Evolutionary conservation across 2,797 vertebrate species (phyloP).

Genomic region (Sylvilagus floridanus): DNA sequence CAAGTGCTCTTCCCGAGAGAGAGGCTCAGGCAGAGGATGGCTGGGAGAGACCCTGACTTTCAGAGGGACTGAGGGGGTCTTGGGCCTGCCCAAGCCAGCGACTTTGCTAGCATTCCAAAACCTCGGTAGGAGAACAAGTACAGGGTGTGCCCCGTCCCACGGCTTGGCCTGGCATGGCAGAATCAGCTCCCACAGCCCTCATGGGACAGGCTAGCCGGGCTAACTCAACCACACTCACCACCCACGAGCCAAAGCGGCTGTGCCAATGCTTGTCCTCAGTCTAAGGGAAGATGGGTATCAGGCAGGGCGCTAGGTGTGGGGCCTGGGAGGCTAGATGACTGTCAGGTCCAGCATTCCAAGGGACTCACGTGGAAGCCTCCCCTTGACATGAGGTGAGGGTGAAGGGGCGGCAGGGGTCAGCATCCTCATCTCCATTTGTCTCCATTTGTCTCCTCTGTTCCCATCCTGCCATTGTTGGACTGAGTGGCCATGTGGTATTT

Average conservation of each 20-base stretch:
- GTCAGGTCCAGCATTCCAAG: not conserved
- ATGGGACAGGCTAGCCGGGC: not conserved
- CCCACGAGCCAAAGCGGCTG: not conserved
- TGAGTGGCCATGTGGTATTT: not conserved
- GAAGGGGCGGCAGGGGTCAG: not conserved
- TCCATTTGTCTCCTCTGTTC: not conserved
- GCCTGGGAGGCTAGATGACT: not conserved
- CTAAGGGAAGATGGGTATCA: not conserved
- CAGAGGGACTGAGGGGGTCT: not conserved
- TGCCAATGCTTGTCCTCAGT: fast-evolving
- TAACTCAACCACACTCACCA: fast-evolving
- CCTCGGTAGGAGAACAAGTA: not conserved
- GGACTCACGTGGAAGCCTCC: not conserved
- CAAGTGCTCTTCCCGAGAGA: not conserved
- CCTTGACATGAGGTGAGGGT: fast-evolving
- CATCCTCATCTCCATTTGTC: not conserved
- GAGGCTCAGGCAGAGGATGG: not conserved
- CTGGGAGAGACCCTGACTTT: not conserved
- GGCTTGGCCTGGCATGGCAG: not conserved
- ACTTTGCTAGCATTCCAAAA: not conserved
- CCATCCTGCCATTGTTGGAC: not conserved
- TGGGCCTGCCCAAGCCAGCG: not conserved
- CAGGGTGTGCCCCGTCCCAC: fast-evolving
- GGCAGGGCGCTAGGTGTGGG: fast-evolving
- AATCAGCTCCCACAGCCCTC: fast-evolving